Percentiles rank a stretch among this genome's conserved stretches.
phyloP scores from a whole-genome alignment of 2,797 vertebrate species.

The Phylloscopus collybita region DNA sequence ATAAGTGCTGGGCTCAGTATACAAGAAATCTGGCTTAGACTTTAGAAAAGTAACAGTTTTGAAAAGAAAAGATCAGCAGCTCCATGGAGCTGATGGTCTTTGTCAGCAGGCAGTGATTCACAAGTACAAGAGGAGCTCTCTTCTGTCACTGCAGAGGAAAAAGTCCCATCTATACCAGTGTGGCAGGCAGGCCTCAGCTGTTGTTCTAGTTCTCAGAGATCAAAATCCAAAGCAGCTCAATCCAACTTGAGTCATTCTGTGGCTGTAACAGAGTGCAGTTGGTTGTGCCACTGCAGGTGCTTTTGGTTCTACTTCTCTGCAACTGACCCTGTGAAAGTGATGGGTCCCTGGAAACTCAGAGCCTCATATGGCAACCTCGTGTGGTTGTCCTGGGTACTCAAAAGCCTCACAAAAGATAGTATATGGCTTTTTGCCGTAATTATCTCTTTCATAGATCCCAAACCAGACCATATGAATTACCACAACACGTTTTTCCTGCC shows the following conservation, averaged over 20 bases:
- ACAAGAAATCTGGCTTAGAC: not conserved
- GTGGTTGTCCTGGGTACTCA: not conserved
- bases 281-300: not conserved
- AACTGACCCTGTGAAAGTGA: not conserved
- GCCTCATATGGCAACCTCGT: not conserved
- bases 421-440: not conserved
- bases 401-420: not conserved
- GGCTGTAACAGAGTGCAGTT: not conserved
- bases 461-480: not conserved
- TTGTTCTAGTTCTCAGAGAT: not conserved
- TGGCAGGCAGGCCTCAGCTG: not conserved
- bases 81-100: not conserved
- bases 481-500: not conserved
- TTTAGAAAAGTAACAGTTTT: not conserved
- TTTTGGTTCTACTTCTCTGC: accelerated
- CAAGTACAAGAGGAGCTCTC: not conserved
- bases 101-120: not conserved
- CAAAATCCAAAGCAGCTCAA: not conserved
- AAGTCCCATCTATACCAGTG: not conserved
- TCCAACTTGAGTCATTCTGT: not conserved
- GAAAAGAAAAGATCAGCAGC: not conserved
- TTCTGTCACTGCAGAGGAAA: not conserved
- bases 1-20: not conserved
- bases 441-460: not conserved
- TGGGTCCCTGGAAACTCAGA: not conserved